Base-by-base conservation (phyloP, 2,113 vertebrate species). In the Eupsittula cactorum region DNA sequence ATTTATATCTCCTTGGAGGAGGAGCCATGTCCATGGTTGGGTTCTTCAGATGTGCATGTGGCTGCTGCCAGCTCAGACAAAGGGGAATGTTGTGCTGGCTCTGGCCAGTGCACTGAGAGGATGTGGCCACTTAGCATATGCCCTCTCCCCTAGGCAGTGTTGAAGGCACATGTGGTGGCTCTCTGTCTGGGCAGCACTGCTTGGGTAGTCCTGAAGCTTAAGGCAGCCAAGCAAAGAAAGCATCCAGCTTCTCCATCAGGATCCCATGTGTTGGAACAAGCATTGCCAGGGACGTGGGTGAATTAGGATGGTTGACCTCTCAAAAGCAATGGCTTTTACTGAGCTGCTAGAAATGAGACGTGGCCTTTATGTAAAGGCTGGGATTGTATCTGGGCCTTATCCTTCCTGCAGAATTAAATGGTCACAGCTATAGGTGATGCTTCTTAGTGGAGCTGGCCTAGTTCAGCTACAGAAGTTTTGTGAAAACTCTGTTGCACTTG, bases 31-130 rank as follows among this genome's bases (percentile, higher is more conserved):
- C 62, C 19, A 2, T 2, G 33, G 46, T 18, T 60, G 39, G 24
- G 24, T 44, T 52, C 69, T 50, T 57, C 73, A 37, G 13, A 28
- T 65, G 60, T 27, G 37, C 7, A 0, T 1, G 81, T 46, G 67
- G 71, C 85, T 19, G 31, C 29, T 60, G 47, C 25, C 1, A 0
- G 28, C 13, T 49, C 28, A 15, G 42, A 52, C 7, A 23, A 27
- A 21, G 25, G 46, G 13, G 19, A 46, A 25, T 0, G 6, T 53
- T 35, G 29, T 16, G 35, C 33, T 25, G 37, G 35, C 27, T 64
- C 25, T 25, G 62, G 37, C 25, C 0, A 2, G 13, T 20, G 46
- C n/a, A 3, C 18, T 1, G 3, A 3, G n/a, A 42, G n/a, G 44
- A 78, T 0, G 1, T 3, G 11, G 24, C 20, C 4, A 3, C 49